These are phyloP conservation scores for Frieseomelitta varia DNA, from an alignment of 1,140 invertebrate species.

Conservation along the genomic window DNA sequence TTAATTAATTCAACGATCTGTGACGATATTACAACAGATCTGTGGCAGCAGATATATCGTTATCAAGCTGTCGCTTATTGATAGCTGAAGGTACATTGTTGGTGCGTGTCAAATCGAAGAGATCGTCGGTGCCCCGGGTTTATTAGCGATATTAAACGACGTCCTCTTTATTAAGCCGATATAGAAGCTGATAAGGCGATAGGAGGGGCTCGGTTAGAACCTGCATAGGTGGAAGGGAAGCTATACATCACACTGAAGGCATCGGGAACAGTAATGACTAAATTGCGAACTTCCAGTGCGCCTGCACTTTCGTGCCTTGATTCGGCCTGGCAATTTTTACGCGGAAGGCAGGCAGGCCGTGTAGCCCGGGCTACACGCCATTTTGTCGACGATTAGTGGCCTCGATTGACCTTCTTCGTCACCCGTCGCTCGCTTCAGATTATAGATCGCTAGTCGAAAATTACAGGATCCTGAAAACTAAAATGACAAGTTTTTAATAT, in stretches of 20 bases:
- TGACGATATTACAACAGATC: neutral
- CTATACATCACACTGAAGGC: conserved; percentile 54
- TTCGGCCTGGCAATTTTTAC: conserved; percentile 43
- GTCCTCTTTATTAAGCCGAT: conserved; percentile 58
- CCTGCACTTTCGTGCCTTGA: conserved; percentile 58
- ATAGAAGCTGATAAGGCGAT: conserved; percentile 47
- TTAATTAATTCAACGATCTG: neutral
- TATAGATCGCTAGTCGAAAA: conserved; percentile 12
- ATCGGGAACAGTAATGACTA: conserved; percentile 61
- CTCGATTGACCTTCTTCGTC: neutral
- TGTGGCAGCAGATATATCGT: neutral
- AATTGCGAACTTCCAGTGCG: conserved; percentile 66
- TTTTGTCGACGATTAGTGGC: conserved; percentile 1
- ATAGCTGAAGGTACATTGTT: neutral
- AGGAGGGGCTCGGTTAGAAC: conserved; percentile 43
- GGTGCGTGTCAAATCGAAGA: neutral
- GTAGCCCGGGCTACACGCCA: neutral
- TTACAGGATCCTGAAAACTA: no score
- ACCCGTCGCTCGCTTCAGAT: neutral
- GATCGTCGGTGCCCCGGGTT: conserved; percentile 2
- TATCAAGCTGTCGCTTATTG: neutral
- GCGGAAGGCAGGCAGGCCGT: conserved; percentile 41
- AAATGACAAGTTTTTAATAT: no score
- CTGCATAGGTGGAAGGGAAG: conserved; percentile 57
- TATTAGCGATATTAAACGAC: conserved; percentile 47